Base-by-base conservation (phyloP, 2,113 vertebrate species). In the Sminthopsis crassicaudata region DNA sequence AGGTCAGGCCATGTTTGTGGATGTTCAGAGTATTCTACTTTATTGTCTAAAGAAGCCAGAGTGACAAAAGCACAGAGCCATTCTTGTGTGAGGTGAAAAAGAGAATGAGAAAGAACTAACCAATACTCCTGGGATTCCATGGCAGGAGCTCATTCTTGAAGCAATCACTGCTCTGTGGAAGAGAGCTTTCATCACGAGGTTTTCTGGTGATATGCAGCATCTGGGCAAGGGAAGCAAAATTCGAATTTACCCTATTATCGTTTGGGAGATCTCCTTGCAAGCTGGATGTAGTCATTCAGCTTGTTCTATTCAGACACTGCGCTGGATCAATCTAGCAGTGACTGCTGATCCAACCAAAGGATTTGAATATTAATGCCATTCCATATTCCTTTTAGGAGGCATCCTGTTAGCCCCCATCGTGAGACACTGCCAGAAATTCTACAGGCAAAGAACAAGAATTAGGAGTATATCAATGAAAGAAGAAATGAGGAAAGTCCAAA, bases 321-420 rank as follows among this genome's bases (percentile, higher is more conserved):
- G 92, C 93, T 94, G 96, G 92, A 96, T 97, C 95, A 94, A 94
- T 91, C 96, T 96, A 93, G 95, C 94, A 84, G n/a, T 42, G 89
- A 97, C 93, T 95, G 97, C 97, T 91, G 95, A 95, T 92, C 94
- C 90, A 96, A 95, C 96, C 57, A 89, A 96, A 95, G 96, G 97
- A 98, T 96, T 97, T 93, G 96, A 98, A 96, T 42, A 97, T 96
- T 97, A 93, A 92, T 97, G 94, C 14, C 90, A 14, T 96, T 97
- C 90, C 53, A 93, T 95, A 23, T 94, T 25, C 3, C 4, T 22
- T 93, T 53, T 50, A 55, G 92, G 88, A 67, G 25, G 46, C 97
- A 91, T 91, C 92, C 93, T 96, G 92, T 93, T 92, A 95, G 93
- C n/a, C 92, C 57, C 93, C 97, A 30, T 94, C 93, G 16, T 95